A percentile compares a stretch with the other conserved stretches of the same genome.
These are phyloP conservation scores for Odontomyia ornata DNA, from an alignment of 2,888 invertebrate species.

Conservation along the genomic window DNA sequence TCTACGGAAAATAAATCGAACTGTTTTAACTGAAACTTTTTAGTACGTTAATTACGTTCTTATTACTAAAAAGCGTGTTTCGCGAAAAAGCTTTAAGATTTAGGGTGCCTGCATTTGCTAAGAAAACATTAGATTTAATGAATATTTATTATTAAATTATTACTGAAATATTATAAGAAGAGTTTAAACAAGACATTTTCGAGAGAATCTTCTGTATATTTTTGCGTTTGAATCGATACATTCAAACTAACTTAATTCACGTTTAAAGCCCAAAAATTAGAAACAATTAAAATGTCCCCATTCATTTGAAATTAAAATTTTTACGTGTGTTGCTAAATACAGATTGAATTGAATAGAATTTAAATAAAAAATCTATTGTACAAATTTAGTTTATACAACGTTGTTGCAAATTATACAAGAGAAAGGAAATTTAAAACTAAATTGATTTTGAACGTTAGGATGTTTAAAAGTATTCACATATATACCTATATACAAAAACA, in stretches of 20 bases:
- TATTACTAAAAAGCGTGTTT: constrained; percentile 63
- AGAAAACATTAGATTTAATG: constrained; percentile 52
- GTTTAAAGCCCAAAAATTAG: neutral
- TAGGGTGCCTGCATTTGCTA: constrained; percentile 65
- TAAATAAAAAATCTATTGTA: constrained; percentile 32
- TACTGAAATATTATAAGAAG: neutral
- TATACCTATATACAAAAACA: constrained; percentile 32
- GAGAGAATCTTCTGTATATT: constrained; percentile 17
- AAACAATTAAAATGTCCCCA: neutral
- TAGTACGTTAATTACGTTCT: constrained; percentile 51
- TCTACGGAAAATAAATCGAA: neutral
- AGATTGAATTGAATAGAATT: constrained; percentile 27
- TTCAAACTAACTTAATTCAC: constrained; percentile 15
- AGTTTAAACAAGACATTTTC: neutral
- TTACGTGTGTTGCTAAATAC: constrained; percentile 32
- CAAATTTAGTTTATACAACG: constrained; percentile 43
- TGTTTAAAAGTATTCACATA: constrained; percentile 29
- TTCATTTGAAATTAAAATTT: constrained; percentile 1
- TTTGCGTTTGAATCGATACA: constrained; percentile 32
- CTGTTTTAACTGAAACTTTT: constrained; percentile 25
- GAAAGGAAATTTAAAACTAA: neutral
- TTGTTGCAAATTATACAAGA: constrained; percentile 43
- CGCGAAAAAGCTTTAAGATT: constrained; percentile 65
- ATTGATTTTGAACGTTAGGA: constrained; percentile 19
- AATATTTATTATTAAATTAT: constrained; percentile 35